These are phyloP conservation scores for Acanthis flammea DNA, from an alignment of 2,797 vertebrate species.

Conservation along the genomic window DNA sequence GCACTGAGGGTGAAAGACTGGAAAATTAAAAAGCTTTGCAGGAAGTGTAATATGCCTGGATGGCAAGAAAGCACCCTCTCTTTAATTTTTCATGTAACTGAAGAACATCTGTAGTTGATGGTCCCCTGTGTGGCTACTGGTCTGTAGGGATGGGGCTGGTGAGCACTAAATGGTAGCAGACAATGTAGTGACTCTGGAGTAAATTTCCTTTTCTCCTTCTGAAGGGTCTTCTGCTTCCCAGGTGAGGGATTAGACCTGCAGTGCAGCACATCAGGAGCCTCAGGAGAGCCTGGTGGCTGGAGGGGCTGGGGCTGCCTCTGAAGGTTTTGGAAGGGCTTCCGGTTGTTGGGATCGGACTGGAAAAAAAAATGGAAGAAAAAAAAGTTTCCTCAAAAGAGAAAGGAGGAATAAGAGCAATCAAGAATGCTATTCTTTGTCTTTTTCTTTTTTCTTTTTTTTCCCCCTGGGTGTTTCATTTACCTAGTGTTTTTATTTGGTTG, in stretches of 20 bases:
- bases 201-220: background rate
- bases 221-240: background rate
- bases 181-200: background rate
- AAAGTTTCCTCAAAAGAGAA: background rate
- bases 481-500: background rate
- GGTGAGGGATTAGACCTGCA: background rate
- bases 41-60: background rate
- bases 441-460: background rate
- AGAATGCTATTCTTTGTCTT: fast-evolving
- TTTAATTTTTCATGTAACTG: background rate
- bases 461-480: background rate
- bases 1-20: background rate
- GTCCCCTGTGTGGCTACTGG: background rate
- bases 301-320: background rate
- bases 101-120: background rate
- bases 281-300: background rate
- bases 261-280: background rate
- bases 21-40: background rate
- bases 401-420: background rate
- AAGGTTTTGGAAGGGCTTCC: background rate
- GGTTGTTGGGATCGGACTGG: background rate
- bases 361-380: background rate
- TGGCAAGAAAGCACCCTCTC: background rate
- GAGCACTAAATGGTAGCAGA: background rate
- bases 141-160: background rate